Base-by-base conservation (phyloP, 2,113 vertebrate genomes). In the Phainopepla nitens region DNA sequence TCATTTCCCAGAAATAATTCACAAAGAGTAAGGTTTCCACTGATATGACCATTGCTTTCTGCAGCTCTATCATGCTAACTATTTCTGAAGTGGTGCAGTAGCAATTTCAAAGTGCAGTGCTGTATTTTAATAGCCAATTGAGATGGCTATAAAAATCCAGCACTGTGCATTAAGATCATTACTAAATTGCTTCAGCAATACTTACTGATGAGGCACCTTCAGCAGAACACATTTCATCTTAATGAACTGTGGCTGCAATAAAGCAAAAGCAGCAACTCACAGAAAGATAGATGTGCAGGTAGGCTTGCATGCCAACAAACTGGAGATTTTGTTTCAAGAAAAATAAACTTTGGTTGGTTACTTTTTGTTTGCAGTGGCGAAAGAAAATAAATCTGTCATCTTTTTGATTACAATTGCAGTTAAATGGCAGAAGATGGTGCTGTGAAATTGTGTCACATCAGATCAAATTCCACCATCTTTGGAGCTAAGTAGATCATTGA, bases 91-190 rank as follows among this genome's bases (percentile, higher is more conserved):
- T 71, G 75, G 71, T 81, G 92, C 87, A 44, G 62, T 44, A 82
- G 90, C 93, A 96, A 56, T 96, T 96, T 94, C 25, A 5, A 91
- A 96, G 85, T 70, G 87, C 50, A n/a, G 42, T 82, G 90, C 90
- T 90, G 58, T 91, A 85, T 94, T 96, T 96, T 97, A 97, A 96
- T 94, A 88, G 90, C 78, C 94, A 87, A 69, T 94, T 94, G 87
- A 96, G 82, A 73, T 80, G 51, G 71, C 85, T 91, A 91, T 96
- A 96, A 97, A 96, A 94, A 95, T 75, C 57, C 87, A 92, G 44
- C 78, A 70, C 71, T 88, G 56, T 41, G 7, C 66, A 49, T 93
- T 96, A 94, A 96, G 75, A 93, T 96, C 92, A 92, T 97, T 96
- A 93, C 92, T 44, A 92, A 94, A 94, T 95, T 97, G 90, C 92